Evolutionary conservation across 2,888 invertebrate species (phyloP).

Genomic region (Bhutanitis thaidina): DNA sequence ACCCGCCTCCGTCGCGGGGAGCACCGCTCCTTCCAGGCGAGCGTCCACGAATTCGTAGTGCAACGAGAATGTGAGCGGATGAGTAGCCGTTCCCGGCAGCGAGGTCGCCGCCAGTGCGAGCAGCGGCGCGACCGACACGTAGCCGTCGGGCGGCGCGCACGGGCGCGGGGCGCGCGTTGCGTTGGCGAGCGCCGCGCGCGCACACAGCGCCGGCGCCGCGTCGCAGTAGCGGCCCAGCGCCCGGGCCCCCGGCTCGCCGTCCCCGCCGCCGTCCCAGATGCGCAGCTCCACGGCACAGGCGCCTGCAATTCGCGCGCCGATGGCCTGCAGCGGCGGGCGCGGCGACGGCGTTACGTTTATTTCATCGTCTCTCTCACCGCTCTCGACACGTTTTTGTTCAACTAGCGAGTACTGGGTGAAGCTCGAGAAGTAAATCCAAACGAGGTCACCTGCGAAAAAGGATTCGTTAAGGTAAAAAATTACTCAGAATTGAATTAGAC

Average conservation of each 20-base stretch:
- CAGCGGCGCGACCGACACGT: conserved; percentile 76
- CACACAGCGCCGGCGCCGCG: conserved; percentile 88
- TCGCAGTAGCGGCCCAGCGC: conserved; percentile 87
- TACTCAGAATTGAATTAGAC: neutral
- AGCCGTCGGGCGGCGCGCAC: conserved; percentile 89
- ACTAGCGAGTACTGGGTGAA: conserved; percentile 89
- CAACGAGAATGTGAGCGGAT: conserved; percentile 85
- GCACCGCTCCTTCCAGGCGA: conserved; percentile 84
- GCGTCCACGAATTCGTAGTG: conserved; percentile 93
- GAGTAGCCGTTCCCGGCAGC: conserved; percentile 87
- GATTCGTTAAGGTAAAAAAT: neutral
- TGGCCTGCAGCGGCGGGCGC: conserved; percentile 24
- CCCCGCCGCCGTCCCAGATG: conserved; percentile 87
- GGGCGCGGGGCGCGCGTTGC: conserved; percentile 88
- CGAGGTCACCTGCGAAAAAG: conserved; percentile 80
- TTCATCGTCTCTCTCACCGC: conserved; percentile 73
- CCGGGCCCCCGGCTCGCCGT: conserved; percentile 52
- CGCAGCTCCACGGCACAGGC: conserved; percentile 84
- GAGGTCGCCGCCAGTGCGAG: conserved; percentile 68
- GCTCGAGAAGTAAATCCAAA: conserved; percentile 93
- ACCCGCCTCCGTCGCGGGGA: conserved; percentile 55
- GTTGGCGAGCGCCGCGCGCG: conserved; percentile 87
- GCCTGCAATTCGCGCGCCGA: conserved; percentile 23
- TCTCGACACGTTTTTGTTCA: conserved; percentile 68
- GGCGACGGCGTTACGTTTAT: conserved; percentile 23